Percentiles rank a stretch among this genome's conserved stretches.
Evolutionary conservation across 2,797 vertebrate genomes (phyloP).

Genomic region (Phoebastria nigripes): DNA sequence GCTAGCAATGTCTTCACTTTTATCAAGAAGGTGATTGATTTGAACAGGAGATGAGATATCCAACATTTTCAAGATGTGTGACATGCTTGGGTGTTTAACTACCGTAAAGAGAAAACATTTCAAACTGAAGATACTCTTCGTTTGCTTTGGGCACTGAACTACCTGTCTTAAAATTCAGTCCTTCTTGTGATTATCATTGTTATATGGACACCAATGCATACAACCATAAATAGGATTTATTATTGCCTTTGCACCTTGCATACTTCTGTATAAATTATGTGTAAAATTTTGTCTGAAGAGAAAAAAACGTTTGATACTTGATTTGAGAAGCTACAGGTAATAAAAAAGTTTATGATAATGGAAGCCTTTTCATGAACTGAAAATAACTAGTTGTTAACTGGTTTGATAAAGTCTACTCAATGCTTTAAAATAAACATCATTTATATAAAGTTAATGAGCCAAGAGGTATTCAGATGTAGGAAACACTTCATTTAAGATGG

Average conservation of each 20-base stretch:
- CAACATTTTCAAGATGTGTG: not conserved
- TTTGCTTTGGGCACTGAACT: not conserved
- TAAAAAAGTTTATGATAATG: not conserved
- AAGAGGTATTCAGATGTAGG: not conserved
- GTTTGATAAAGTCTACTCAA: not conserved
- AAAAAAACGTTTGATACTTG: not conserved
- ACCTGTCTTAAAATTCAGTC: not conserved
- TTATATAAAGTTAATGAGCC: slow-evolving; percentile 33
- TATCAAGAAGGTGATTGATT: not conserved
- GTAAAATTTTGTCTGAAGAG: not conserved
- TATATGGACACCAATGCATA: not conserved
- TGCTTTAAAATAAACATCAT: slow-evolving; percentile 3
- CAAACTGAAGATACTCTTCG: not conserved
- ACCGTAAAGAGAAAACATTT: not conserved
- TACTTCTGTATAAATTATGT: not conserved
- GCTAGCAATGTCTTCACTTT: not conserved
- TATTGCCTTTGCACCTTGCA: not conserved
- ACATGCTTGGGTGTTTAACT: not conserved
- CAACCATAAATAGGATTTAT: not conserved
- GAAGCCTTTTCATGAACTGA: not conserved
- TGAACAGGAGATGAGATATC: not conserved
- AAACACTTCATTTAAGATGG: slow-evolving; percentile 11
- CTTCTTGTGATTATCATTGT: not conserved
- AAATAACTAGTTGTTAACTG: not conserved
- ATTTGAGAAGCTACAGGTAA: not conserved